These are phyloP conservation scores for Spea bombifrons DNA, from an alignment of 2,113 vertebrate species.

Conservation along the genomic window DNA sequence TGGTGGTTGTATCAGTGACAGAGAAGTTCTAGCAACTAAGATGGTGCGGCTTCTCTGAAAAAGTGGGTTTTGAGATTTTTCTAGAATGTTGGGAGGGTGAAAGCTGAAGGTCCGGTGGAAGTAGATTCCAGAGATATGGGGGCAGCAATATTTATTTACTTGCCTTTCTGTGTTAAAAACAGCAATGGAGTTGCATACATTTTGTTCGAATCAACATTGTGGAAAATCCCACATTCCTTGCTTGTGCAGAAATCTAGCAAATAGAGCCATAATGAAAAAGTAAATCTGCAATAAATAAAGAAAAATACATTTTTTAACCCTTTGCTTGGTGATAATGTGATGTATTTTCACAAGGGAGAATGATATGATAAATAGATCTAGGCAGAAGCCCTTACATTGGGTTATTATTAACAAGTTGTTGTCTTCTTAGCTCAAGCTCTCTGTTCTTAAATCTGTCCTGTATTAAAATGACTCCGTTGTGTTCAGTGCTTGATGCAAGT, in stretches of 20 bases:
- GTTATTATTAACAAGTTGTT: slow-evolving; percentile 65
- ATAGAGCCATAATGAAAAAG: slow-evolving; percentile 87
- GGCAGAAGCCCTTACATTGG: slow-evolving; percentile 71
- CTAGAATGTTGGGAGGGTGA: no score
- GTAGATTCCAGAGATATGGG: no score
- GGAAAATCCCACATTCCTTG: slow-evolving; percentile 78
- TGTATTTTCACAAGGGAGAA: no score
- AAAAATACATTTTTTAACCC: slow-evolving; percentile 18
- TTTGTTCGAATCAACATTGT: slow-evolving; percentile 73
- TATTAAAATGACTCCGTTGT: slow-evolving; percentile 77
- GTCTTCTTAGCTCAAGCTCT: slow-evolving; percentile 74
- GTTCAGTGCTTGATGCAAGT: slow-evolving; percentile 80
- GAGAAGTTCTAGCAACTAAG: no score
- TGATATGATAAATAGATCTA: no score
- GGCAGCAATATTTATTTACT: slow-evolving; percentile 49
- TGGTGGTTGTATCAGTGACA: no score
- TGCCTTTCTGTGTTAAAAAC: slow-evolving; percentile 81
- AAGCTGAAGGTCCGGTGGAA: no score
- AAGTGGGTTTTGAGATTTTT: no score
- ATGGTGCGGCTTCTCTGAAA: no score
- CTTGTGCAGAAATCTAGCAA: slow-evolving; percentile 74
- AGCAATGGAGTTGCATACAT: slow-evolving; percentile 75
- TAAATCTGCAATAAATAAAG: slow-evolving; percentile 67
- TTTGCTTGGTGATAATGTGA: no score
- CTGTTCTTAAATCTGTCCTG: slow-evolving; percentile 73